Evolutionary conservation across 2,888 invertebrate species (phyloP).

Genomic region (Creontiades dilutus): DNA sequence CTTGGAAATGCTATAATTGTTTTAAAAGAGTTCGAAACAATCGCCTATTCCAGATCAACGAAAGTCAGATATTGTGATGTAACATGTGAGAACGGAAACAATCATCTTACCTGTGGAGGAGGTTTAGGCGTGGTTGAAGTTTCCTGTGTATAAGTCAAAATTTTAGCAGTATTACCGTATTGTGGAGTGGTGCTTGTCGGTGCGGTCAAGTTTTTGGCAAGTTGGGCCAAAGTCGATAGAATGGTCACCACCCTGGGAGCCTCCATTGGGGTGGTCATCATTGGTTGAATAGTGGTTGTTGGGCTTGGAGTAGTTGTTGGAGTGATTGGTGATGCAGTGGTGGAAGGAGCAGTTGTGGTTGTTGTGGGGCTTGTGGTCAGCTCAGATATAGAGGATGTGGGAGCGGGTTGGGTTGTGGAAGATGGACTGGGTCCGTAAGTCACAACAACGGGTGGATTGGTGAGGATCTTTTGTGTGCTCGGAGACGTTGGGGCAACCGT

Average conservation of each 20-base stretch:
- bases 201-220: constrained; percentile 76
- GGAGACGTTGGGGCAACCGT: constrained; percentile 60
- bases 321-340: constrained; percentile 69
- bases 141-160: constrained; percentile 61
- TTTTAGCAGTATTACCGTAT: constrained; percentile 68
- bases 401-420: constrained; percentile 54
- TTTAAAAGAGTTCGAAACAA: too few species aligned
- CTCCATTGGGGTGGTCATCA: constrained; percentile 64
- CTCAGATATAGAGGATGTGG: constrained; percentile 48
- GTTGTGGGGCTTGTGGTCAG: constrained; percentile 60
- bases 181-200: constrained; percentile 62
- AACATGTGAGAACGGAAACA: not conserved
- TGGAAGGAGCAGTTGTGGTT: constrained; percentile 70
- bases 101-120: constrained; percentile 75
- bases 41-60: too few species aligned
- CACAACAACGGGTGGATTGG: not conserved
- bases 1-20: too few species aligned
- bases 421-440: constrained; percentile 46
- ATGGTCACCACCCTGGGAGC: constrained; percentile 76
- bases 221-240: constrained; percentile 76
- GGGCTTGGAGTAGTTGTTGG: constrained; percentile 75
- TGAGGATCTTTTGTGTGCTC: constrained; percentile 48
- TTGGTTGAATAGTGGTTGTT: constrained; percentile 71
- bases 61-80: too few species aligned
- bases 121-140: constrained; percentile 72